Percentiles rank a stretch among this genome's conserved stretches.
Evolutionary conservation across 2,797 vertebrate species (phyloP).

Genomic region (Typhlichthys subterraneus): DNA sequence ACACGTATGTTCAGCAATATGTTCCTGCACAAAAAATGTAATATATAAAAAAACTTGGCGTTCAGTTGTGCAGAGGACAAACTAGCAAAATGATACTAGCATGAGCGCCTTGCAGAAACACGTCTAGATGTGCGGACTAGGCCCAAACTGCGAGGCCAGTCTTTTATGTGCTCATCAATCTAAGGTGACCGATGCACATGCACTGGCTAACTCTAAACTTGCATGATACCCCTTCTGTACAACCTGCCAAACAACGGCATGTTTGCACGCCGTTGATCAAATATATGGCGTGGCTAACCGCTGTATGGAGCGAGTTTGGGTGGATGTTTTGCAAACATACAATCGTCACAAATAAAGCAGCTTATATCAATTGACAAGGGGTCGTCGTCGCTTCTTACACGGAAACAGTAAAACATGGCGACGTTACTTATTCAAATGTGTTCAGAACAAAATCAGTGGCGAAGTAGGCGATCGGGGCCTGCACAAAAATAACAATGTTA

Average conservation of each 20-base stretch:
- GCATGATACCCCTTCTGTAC: not conserved
- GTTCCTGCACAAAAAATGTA: slow-evolving; percentile 13
- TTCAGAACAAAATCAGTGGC: slow-evolving; percentile 3
- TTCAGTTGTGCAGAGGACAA: slow-evolving; percentile 41
- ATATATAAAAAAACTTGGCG: slow-evolving; percentile 38
- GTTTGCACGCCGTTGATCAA: slow-evolving; percentile 38
- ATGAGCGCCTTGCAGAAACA: no score
- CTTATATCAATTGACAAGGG: slow-evolving; percentile 1
- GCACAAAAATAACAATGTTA: slow-evolving; percentile 53
- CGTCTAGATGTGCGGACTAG: slow-evolving; percentile 48
- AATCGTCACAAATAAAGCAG: no score
- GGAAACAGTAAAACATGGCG: not conserved
- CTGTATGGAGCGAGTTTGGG: slow-evolving; percentile 56
- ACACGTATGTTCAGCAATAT: slow-evolving; percentile 25
- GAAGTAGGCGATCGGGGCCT: slow-evolving; percentile 29
- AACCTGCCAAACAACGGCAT: slow-evolving; percentile 3
- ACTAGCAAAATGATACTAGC: slow-evolving; percentile 52
- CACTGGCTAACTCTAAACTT: not conserved
- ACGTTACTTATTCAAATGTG: slow-evolving; percentile 1
- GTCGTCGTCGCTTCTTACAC: not conserved
- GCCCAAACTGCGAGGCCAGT: slow-evolving; percentile 48
- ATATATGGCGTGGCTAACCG: slow-evolving; percentile 56
- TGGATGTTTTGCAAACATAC: slow-evolving; percentile 23
- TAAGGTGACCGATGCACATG: not conserved
- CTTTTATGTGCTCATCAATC: slow-evolving; percentile 22